Base-by-base conservation (phyloP, 1,140 invertebrate genomes). In the Eciton burchellii region DNA sequence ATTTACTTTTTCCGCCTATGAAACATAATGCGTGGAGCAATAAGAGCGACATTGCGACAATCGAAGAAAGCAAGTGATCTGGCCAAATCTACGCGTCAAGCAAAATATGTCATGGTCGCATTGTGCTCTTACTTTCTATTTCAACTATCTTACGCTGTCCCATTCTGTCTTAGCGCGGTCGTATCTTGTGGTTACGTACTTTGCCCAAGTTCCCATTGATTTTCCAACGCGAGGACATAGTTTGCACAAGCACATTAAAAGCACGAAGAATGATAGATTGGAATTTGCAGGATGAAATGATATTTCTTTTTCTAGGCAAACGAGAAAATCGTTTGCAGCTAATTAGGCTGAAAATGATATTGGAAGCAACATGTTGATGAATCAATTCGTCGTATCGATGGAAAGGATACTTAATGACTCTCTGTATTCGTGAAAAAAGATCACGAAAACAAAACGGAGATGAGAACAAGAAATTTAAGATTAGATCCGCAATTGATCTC, bases 61-160 rank as follows among this genome's bases (percentile, higher is more conserved):
- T 82, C 54, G 26, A 6, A 54, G 35, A 66, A 72, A 29, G 43
- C 5, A 59, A 16, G 19, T 16, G 54, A 49, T 56, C 47, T 8
- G 11, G 6, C 45, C 41, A 52, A 65, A 74, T 65, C 72, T 81
- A 73, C 74, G 49, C 66, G 66, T n/a, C 21, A 3, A 35, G 12
- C 19, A 21, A 85, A 77, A 81, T 12, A 65, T 88, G 86, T 76
- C 85, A 88, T 47, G 85, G 86, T 74, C 86, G 60, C 6, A 21
- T 19, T 16, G 6, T 70, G 47, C 47, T 84, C 45, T 87, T 65
- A 73, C 87, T 88, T 73, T 82, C 60, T 57, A 21, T 35, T 82
- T 54, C 0, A 52, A 19, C 19, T n/a, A 35, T 70, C n/a, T 79
- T 45, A 68, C 49, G 21, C 49, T 11, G 24, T 77, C 11, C 3